Evolutionary conservation across 2,888 invertebrate genomes (phyloP), one percentile per base, ranked within the genome.

Genomic region (Drosophila picticornis): DNA sequence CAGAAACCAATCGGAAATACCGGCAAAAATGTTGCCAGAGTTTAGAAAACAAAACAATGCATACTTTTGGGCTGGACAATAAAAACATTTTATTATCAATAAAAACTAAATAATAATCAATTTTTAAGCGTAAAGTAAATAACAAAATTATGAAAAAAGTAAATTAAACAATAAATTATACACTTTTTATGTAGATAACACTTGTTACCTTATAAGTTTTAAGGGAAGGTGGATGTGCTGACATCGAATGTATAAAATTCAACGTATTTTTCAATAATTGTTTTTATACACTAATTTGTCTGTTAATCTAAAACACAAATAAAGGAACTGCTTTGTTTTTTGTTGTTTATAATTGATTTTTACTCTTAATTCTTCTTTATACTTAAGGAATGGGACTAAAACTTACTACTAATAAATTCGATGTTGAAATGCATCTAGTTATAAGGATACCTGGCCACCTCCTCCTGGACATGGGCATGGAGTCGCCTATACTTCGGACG

Each of bases 401-500:
- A 57, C 51, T 29, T 36, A 75, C 56, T 59, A 65, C 71, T 62
- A 63, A 64, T 70, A 70, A 75, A 65, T 69, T 66, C 63, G 75
- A 16, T 22, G 16, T 46, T 3, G 32, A 31, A 29, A 16, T 48
- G 7, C 4, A 10, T 4, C 48, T 81, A 81, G 52, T 81, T 81
- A 9, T 82, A 81, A 4, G 81, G 81, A 74, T 81, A 77, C 36
- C 53, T 67, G 43, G 25, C 36, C 25, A 81, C 29, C 52, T 71
- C 55, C 40, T 81, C 66, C 19, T 79, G 66, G 0, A 36, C 19
- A 16, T 64, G 61, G 3, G 4, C 13, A 36, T 72, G n/a, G n/a
- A 19, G 55, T 51, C 79, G 82, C 27, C 81, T 64, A 61, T 77
- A 70, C 10, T 57, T 72, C 7, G 86, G 88, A 27, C 80, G 70